These are phyloP conservation scores for Eospalax fontanierii DNA, from an alignment of 2,797 vertebrate species.

Conservation along the genomic window DNA sequence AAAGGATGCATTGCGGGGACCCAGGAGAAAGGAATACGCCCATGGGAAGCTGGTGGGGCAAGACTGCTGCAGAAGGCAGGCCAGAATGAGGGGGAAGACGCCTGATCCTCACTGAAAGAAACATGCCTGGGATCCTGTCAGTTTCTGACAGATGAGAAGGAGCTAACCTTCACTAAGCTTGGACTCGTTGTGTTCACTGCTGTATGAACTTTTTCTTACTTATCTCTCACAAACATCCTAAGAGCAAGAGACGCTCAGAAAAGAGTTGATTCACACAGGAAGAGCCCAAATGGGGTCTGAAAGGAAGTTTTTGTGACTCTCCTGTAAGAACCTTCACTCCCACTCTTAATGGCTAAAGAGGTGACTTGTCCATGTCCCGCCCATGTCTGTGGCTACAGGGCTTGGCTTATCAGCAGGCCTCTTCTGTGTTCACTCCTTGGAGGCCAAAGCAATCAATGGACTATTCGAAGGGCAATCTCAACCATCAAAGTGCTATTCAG, in stretches of 20 bases:
- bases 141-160: not conserved
- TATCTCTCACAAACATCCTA: not conserved
- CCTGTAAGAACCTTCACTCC: not conserved
- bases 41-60: no score
- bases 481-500: not conserved
- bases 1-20: not conserved
- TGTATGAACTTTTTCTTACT: not conserved
- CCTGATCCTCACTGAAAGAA: not conserved
- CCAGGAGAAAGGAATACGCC: not conserved
- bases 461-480: not conserved
- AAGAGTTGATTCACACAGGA: conserved; percentile 13
- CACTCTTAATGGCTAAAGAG: not conserved
- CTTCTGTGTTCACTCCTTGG: not conserved
- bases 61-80: not conserved
- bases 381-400: rapidly evolving
- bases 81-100: not conserved
- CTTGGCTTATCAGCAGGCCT: not conserved
- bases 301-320: not conserved
- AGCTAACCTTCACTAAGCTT: not conserved
- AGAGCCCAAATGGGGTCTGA: not conserved
- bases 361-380: no score
- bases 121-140: not conserved
- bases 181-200: no score
- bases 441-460: not conserved
- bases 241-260: not conserved